Conservation (phyloP, 2,888 invertebrate genomes). For the Bibio marci region DNA sequence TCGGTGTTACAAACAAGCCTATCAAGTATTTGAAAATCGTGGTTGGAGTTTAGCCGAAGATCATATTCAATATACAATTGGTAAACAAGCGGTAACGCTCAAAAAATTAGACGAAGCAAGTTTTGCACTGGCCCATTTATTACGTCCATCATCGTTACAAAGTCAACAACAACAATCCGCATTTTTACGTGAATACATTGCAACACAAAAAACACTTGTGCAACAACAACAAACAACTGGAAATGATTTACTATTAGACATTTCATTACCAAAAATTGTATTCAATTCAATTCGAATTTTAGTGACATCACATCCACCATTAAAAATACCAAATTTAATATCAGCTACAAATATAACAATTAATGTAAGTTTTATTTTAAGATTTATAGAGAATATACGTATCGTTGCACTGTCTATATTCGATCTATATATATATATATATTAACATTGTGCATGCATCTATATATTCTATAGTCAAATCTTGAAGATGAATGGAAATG, state of each 20-base stretch:
- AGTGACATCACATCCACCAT: constrained; percentile 21
- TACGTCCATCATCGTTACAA: constrained; percentile 53
- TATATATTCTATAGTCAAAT: constrained; percentile 19
- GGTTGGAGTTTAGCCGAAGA: constrained; percentile 89
- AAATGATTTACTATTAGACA: constrained; percentile 31
- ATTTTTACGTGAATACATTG: constrained; percentile 76
- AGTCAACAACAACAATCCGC: constrained; percentile 55
- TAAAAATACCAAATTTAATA: constrained; percentile 17
- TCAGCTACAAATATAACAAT: constrained; percentile 26
- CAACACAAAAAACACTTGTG: constrained; percentile 52
- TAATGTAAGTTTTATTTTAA: constrained; percentile 13
- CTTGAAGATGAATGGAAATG: constrained; percentile 36
- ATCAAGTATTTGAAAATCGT: constrained; percentile 51
- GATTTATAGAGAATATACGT: not conserved
- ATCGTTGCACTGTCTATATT: not conserved
- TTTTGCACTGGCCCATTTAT: constrained; percentile 59
- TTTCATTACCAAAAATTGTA: constrained; percentile 60
- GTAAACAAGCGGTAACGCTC: constrained; percentile 71
- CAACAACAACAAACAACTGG: constrained; percentile 20
- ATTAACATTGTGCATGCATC: not conserved
- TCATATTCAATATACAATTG: constrained; percentile 89
- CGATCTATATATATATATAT: not conserved
- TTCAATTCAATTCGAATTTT: constrained; percentile 52
- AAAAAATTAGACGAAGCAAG: constrained; percentile 52
- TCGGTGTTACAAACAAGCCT: constrained; percentile 80